Evolutionary conservation across 2,797 vertebrate genomes (phyloP).

Genomic region (Hybognathus amarus): DNA sequence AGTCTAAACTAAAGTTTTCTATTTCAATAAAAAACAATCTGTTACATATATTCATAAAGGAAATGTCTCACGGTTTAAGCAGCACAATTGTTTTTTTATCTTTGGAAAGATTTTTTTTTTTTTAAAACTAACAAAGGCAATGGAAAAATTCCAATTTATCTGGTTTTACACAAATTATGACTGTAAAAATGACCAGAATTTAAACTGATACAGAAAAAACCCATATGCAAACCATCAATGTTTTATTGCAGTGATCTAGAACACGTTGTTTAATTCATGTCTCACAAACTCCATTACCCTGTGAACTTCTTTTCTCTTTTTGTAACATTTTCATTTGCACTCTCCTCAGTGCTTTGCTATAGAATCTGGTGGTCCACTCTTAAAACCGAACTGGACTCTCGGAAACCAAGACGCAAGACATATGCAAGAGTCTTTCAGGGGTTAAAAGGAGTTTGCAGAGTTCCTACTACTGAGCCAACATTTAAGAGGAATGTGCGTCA

Average conservation of each 20-base stretch:
- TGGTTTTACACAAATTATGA: background rate
- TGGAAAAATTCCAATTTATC: background rate
- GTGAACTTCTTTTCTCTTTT: conserved; percentile 37
- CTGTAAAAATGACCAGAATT: background rate
- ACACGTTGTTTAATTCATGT: conserved; percentile 1
- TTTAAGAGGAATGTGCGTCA: conserved; percentile 52
- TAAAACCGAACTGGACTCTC: conserved; percentile 52
- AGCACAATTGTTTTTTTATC: background rate
- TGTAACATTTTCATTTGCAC: conserved; percentile 56
- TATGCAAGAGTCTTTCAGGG: conserved; percentile 47
- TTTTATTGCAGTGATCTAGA: background rate
- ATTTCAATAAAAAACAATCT: background rate
- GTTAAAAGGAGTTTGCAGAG: conserved; percentile 29
- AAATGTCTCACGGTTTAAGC: background rate
- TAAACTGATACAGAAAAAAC: background rate
- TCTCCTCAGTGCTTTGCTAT: conserved; percentile 56
- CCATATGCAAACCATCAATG: background rate
- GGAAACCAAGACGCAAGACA: conserved; percentile 42
- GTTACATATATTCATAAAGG: background rate
- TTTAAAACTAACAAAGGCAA: background rate
- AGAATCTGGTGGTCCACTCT: conserved; percentile 56
- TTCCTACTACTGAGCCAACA: conserved; percentile 43
- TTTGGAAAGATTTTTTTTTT: background rate
- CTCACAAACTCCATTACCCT: conserved; percentile 44
- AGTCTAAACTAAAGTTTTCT: background rate